Evolutionary conservation across 2,888 invertebrate genomes (phyloP).

Genomic region (Trichopria drosophilae): DNA sequence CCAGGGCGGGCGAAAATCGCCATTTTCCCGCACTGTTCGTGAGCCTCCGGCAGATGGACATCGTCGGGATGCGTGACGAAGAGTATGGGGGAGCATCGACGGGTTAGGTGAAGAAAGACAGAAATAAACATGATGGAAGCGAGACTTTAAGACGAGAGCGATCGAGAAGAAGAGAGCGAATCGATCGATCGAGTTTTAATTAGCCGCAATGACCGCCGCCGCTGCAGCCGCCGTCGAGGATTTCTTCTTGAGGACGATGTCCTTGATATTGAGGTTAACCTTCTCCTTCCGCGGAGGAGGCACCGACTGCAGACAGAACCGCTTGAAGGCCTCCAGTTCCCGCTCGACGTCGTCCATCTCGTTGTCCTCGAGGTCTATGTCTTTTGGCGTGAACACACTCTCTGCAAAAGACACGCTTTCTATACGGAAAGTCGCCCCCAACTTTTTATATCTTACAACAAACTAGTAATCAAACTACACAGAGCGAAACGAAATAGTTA

Average conservation of each 20-base stretch:
- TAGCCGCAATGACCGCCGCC: constrained; percentile 50
- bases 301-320: constrained; percentile 82
- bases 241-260: constrained; percentile 72
- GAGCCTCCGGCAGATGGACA: too few relatives aligned
- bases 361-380: constrained; percentile 75
- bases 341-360: constrained; percentile 78
- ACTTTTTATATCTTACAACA: too few relatives aligned
- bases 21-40: too few relatives aligned
- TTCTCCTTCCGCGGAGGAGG: constrained; percentile 77
- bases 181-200: constrained; percentile 38
- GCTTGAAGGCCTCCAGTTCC: constrained; percentile 84
- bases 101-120: constrained; percentile 4
- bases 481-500: too few relatives aligned
- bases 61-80: constrained; percentile 4
- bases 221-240: constrained; percentile 43
- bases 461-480: too few relatives aligned
- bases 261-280: constrained; percentile 78
- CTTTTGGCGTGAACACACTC: constrained; percentile 81
- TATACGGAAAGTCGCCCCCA: constrained; percentile 44
- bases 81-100: constrained; percentile 13
- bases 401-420: constrained; percentile 56
- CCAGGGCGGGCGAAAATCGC: too few relatives aligned
- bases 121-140: not conserved
- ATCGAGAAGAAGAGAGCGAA: constrained; percentile 4
- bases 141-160: constrained; percentile 6